Evolutionary conservation across 2,113 vertebrate genomes (phyloP).

Genomic region (Callopanchax toddi): DNA sequence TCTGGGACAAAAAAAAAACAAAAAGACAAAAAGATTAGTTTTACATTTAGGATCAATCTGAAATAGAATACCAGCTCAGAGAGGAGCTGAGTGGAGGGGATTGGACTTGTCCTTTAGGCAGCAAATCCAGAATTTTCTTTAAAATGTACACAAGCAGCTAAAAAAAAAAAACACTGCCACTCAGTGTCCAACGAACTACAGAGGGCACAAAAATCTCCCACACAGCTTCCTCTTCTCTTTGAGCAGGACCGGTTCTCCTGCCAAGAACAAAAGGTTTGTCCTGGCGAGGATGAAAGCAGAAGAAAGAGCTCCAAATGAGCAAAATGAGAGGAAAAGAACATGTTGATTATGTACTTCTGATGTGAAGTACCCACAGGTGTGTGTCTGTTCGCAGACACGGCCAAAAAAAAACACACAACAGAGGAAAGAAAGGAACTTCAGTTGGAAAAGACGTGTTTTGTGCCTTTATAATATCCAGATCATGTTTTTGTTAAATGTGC

Average conservation of each 20-base stretch:
- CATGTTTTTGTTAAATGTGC: too few relatives aligned
- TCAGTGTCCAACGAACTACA: neutral
- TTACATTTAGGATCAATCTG: constrained; percentile 45
- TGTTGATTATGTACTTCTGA: constrained; percentile 52
- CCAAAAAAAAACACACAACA: too few relatives aligned
- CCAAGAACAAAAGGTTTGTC: constrained; percentile 57
- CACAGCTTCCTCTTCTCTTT: constrained; percentile 20
- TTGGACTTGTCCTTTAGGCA: constrained; percentile 32
- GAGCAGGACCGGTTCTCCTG: constrained; percentile 28
- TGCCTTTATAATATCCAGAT: too few relatives aligned
- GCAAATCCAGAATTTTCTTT: neutral
- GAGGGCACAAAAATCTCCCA: constrained; percentile 14
- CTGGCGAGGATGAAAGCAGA: constrained; percentile 47
- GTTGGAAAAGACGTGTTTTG: too few relatives aligned
- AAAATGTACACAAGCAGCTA: neutral
- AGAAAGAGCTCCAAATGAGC: constrained; percentile 18
- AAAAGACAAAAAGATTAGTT: constrained; percentile 24
- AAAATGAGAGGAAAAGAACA: constrained; percentile 44
- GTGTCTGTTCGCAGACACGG: too few relatives aligned
- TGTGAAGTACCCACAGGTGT: constrained; percentile 41
- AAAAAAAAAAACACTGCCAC: constrained; percentile 5
- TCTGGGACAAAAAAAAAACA: neutral
- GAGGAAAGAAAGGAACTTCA: too few relatives aligned
- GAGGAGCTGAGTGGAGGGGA: constrained; percentile 21
- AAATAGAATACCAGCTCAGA: constrained; percentile 49